Evolutionary conservation across 2,888 invertebrate species (phyloP).

Genomic region (Heteromurus nitidus): DNA sequence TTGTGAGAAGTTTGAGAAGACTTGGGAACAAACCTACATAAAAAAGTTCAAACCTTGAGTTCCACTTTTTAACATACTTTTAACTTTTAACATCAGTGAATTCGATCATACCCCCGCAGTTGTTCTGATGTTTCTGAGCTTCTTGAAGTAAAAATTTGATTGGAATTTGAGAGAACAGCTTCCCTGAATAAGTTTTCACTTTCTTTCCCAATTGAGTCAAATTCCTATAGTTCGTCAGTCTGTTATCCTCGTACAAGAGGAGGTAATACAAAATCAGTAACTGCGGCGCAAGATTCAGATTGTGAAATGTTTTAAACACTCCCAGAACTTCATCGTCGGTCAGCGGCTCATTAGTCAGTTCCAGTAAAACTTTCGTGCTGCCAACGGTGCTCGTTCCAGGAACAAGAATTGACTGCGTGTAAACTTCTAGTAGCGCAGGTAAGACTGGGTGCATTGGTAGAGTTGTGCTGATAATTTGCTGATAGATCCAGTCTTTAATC

Average conservation of each 20-base stretch:
- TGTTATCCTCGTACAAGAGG: constrained; percentile 92
- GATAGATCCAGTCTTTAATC: constrained; percentile 97
- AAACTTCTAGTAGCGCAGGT: constrained; percentile 94
- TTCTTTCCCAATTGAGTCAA: constrained; percentile 76
- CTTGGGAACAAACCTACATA: constrained; percentile 87
- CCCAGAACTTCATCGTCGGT: constrained; percentile 90
- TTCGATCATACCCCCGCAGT: constrained; percentile 86
- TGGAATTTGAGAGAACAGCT: constrained; percentile 92
- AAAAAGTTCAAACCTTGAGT: too few species aligned
- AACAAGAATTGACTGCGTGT: constrained; percentile 92
- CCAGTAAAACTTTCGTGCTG: constrained; percentile 80
- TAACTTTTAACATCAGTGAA: too few species aligned
- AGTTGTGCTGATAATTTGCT: constrained; percentile 90
- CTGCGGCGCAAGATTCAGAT: constrained; percentile 84
- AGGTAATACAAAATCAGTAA: constrained; percentile 93
- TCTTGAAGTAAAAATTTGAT: constrained; percentile 94
- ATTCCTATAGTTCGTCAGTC: constrained; percentile 78
- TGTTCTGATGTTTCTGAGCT: constrained; percentile 93
- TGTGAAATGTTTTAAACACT: constrained; percentile 84
- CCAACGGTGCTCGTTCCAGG: constrained; percentile 77
- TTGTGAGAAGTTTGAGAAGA: constrained; percentile 88
- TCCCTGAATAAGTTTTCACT: constrained; percentile 89
- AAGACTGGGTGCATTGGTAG: constrained; percentile 95
- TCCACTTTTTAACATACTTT: too few species aligned
- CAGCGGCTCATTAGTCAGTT: constrained; percentile 93